Base-by-base conservation (phyloP, 1,140 invertebrate species). In the Lasioglossum albipes region DNA sequence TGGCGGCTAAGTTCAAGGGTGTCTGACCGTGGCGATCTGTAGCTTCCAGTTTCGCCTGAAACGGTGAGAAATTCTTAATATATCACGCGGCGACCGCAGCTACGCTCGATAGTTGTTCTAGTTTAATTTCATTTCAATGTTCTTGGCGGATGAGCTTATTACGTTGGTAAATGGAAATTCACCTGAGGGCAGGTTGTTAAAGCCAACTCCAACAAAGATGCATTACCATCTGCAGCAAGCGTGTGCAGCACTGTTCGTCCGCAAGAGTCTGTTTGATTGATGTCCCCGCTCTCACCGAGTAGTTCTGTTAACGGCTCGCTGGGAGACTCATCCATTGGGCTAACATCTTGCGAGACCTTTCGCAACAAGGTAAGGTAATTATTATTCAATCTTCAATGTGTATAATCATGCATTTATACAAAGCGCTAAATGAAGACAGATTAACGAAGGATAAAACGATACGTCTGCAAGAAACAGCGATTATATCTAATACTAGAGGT, bases 11-110 rank as follows among this genome's bases (percentile, higher is more conserved):
- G 91, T 98, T 97, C 64, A 98, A 91, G 20, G 97, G 96, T 10
- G 97, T 97, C 89, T 97, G 96, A 4, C 97, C 97, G 82, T 97
- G 96, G 64, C 95, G 94, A 89, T 97, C 97, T 67, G 94, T 94
- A 5, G 94, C 94, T 89, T 96, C 95, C 52, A 96, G 87, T 88
- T 95, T 94, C 76, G 89, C 93, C 94, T 93, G 71, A 42, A 67
- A 49, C 49, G 61, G 61, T 65, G 7, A 61, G 13, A 68, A 49
- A 45, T 45, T 57, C 12, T 18, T n/a, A 68, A 45, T 20, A 31
- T 18, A 5, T 18, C 13, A 49, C 45, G 36, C 36, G 45, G 10
- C 13, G 45, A 3, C 45, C 13, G 45, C 9, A 49, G 45, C 13
- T 49, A 49, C 9, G 12, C 45, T 45, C 45, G 45, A 45, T 45